These are phyloP conservation scores for Herpailurus yagouaroundi DNA, from an alignment of 2,113 vertebrate species.

Conservation along the genomic window DNA sequence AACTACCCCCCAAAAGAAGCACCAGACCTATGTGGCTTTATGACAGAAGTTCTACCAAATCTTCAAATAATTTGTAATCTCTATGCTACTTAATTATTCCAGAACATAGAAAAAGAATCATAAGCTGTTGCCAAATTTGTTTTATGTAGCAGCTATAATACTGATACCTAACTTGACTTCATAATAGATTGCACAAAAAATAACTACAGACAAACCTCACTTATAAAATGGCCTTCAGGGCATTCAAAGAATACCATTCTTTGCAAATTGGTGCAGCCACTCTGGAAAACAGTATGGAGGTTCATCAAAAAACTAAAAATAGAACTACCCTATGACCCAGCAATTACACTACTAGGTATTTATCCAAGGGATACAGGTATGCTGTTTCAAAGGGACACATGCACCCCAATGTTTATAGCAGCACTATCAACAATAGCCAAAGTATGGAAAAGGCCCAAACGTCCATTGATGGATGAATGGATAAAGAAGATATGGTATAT, in stretches of 20 bases:
- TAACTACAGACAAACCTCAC: neutral
- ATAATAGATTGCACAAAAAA: neutral
- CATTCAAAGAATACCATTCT: neutral
- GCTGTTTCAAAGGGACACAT: too few species aligned
- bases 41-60: neutral
- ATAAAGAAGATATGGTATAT: too few species aligned
- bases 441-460: too few species aligned
- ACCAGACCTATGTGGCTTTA: neutral
- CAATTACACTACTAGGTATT: too few species aligned
- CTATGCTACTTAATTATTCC: neutral
- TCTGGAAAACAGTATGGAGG: too few species aligned
- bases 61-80: neutral
- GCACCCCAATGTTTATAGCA: too few species aligned
- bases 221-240: neutral
- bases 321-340: too few species aligned
- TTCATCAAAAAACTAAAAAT: too few species aligned
- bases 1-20: neutral
- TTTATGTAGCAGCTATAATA: constrained; percentile 19
- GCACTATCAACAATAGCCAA: too few species aligned
- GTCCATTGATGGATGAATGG: too few species aligned
- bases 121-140: neutral
- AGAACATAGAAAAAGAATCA: neutral
- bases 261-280: too few species aligned
- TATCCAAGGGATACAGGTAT: too few species aligned
- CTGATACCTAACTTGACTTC: neutral